A percentile compares a stretch with the other conserved stretches of the same genome.
Evolutionary conservation across 2,888 invertebrate genomes (phyloP).

Genomic region (Caenorhabditis sinica): DNA sequence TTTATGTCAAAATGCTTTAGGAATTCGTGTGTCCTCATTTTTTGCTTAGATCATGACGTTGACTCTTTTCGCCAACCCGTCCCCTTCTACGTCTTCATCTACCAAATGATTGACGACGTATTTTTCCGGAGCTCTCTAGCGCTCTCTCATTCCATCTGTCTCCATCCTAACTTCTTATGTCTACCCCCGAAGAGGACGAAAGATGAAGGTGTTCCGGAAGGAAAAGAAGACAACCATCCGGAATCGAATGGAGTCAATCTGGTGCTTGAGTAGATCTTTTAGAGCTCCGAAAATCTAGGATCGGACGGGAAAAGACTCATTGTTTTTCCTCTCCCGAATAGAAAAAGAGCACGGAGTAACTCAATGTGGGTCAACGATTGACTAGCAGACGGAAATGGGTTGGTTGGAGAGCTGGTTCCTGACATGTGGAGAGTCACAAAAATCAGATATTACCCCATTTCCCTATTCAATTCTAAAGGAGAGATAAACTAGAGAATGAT

Average conservation of each 20-base stretch:
- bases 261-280: constrained; percentile 43
- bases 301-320: constrained; percentile 24
- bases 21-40: constrained; percentile 28
- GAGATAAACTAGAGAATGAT: no score
- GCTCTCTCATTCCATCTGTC: constrained; percentile 4
- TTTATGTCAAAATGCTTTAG: constrained; percentile 36
- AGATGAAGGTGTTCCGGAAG: constrained; percentile 49
- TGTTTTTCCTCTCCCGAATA: neutral
- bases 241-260: constrained; percentile 31
- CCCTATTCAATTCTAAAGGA: no score
- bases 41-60: constrained; percentile 31
- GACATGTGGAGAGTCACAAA: constrained; percentile 16
- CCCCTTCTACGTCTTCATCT: constrained; percentile 15
- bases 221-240: constrained; percentile 32
- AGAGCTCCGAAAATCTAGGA: neutral
- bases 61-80: neutral
- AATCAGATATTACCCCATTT: no score
- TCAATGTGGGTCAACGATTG: constrained; percentile 26
- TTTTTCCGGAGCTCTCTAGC: constrained; percentile 27
- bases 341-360: constrained; percentile 5
- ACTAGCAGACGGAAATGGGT: constrained; percentile 12
- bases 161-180: neutral
- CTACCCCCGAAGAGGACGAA: constrained; percentile 35
- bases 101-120: constrained; percentile 34
- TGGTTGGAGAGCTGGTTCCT: constrained; percentile 8